Base-by-base conservation (phyloP, 2,113 vertebrate species). In the Apus apus region DNA sequence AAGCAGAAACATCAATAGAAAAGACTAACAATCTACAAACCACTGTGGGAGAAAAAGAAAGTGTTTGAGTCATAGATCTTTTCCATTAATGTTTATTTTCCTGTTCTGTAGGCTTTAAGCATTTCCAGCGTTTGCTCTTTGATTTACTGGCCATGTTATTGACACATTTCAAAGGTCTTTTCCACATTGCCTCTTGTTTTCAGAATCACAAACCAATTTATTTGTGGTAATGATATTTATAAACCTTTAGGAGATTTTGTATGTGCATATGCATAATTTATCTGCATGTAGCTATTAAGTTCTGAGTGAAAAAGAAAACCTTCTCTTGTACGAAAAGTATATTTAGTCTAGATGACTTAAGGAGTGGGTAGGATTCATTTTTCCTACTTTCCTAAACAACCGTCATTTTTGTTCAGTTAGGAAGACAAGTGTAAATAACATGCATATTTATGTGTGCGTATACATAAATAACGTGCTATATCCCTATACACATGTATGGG, bases 151-250 rank as follows among this genome's bases (percentile, higher is more conserved):
- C n/a, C 20, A 17, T 71, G 10, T 81, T 68, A 71, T 15, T 68
- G 57, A 89, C 6, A 18, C 2, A 38, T 95, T 91, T 86, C 29
- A 89, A 66, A 80, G 51, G 11, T 56, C 9, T 86, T 80, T 94
- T 94, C 19, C 18, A 34, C 25, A 16, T 4, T 86, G 29, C 8
- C 8, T 77, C 19, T 93, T 85, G 57, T 68, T 84, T 77, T 75
- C 48, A 87, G 40, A 84, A 89, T 65, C 38, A 78, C 3, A 40
- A 64, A 89, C 17, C 32, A 61, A 48, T 71, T 86, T 84, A 1
- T 84, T 57, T 77, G 46, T 85, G 40, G 8, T 90, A 88, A 85
- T 71, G 22, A 8, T 92, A 43, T 73, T 92, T 93, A 74, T 66
- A 90, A 56, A 34, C 6, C 20, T 67, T 30, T 67, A 54, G 77